phyloP scores from a whole-genome alignment of 2,888 invertebrate species.

The Caenorhabditis japonica region DNA sequence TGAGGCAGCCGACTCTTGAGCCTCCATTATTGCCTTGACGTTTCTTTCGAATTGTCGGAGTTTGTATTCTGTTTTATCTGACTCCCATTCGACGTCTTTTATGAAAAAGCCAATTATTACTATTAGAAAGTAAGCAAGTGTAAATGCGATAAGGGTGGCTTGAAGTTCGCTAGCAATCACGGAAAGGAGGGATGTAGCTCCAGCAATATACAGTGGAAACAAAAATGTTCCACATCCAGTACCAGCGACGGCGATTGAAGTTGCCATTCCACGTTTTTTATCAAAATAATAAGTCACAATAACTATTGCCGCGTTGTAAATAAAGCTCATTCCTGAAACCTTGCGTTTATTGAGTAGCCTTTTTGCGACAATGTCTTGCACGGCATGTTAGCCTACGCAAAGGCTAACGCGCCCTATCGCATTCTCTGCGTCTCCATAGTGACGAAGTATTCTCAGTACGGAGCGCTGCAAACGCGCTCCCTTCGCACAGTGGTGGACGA shows the following conservation, averaged over 20 bases:
- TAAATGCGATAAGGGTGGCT: constrained; percentile 79
- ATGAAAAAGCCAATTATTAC: constrained; percentile 83
- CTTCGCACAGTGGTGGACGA: too few species aligned
- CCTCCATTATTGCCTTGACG: constrained; percentile 1
- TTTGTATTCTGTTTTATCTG: constrained; percentile 76
- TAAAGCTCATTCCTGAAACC: constrained; percentile 61
- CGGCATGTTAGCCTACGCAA: too few species aligned
- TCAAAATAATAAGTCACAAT: constrained; percentile 92
- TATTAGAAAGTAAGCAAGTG: constrained; percentile 78
- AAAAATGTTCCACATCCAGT: constrained; percentile 85
- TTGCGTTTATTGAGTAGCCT: too few species aligned
- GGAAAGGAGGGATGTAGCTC: too few species aligned
- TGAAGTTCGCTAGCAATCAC: constrained; percentile 28
- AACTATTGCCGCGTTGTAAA: constrained; percentile 89
- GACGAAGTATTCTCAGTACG: too few species aligned
- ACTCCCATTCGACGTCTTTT: constrained; percentile 89
- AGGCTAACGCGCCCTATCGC: too few species aligned
- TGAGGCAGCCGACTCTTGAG: constrained; percentile 1
- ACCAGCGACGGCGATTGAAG: constrained; percentile 80
- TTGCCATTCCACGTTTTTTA: constrained; percentile 81
- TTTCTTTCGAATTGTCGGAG: constrained; percentile 35
- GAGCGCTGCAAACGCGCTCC: too few species aligned
- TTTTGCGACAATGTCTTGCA: too few species aligned
- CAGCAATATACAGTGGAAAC: constrained; percentile 85
- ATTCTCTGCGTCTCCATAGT: too few species aligned